Evolutionary conservation across 2,888 invertebrate species (phyloP).

Genomic region (Balanococcus diminutus): DNA sequence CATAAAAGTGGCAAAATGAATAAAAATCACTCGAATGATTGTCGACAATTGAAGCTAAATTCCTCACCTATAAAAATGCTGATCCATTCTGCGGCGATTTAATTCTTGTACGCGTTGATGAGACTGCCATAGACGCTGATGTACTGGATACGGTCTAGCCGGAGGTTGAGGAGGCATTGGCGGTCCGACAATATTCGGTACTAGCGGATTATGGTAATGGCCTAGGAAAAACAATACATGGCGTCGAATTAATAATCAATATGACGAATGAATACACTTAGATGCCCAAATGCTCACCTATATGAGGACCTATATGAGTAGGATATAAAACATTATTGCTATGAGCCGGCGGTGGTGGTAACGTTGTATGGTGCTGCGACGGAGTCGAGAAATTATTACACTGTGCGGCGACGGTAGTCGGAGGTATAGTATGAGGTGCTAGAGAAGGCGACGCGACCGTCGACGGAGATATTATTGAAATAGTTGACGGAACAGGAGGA

Average conservation of each 20-base stretch:
- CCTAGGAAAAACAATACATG: neutral
- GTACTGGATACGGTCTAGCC: constrained; percentile 72
- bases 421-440: neutral
- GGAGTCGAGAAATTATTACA: neutral
- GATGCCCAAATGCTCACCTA: neutral
- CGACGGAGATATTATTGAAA: constrained; percentile 25
- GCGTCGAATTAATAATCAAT: neutral
- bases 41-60: neutral
- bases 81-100: constrained; percentile 63
- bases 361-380: constrained; percentile 46
- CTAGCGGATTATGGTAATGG: constrained; percentile 21
- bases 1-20: neutral
- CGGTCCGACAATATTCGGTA: constrained; percentile 33
- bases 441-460: neutral
- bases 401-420: constrained; percentile 22
- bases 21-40: neutral
- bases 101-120: constrained; percentile 73
- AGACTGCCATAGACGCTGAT: constrained; percentile 75
- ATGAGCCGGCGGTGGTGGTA: constrained; percentile 54
- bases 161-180: constrained; percentile 46
- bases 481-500: neutral
- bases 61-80: constrained; percentile 58
- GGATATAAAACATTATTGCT: constrained; percentile 49
- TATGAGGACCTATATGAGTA: constrained; percentile 16
- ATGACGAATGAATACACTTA: neutral